These are phyloP conservation scores for Kuschelorhynchus macadamiae DNA, from an alignment of 2,888 invertebrate species.

Conservation along the genomic window DNA sequence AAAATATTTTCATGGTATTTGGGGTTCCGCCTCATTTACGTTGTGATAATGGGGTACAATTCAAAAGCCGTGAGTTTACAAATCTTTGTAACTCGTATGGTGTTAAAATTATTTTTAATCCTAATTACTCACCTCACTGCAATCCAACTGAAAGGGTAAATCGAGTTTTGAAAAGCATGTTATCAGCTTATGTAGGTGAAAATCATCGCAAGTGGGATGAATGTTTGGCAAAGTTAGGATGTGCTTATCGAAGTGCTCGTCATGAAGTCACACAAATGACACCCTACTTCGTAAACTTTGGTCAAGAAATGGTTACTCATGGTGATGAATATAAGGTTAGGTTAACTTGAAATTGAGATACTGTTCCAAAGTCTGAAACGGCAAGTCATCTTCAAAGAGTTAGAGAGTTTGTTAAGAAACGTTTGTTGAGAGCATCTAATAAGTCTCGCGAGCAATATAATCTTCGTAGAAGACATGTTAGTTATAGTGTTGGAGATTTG, in stretches of 20 bases:
- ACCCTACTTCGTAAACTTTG: conserved; percentile 34
- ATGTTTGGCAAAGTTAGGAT: conserved; percentile 7
- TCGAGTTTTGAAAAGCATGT: conserved; percentile 49
- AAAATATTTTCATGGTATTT: conserved; percentile 48
- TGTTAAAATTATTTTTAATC: conserved; percentile 31
- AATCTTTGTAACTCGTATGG: conserved; percentile 18
- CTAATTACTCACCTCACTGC: conserved; percentile 48
- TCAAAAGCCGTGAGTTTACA: conserved; percentile 22
- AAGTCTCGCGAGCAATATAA: conserved; percentile 37
- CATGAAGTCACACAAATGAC: conserved; percentile 24
- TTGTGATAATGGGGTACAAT: conserved; percentile 50
- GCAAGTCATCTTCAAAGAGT: neutral
- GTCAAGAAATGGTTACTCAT: conserved; percentile 32
- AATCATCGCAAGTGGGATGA: conserved; percentile 42
- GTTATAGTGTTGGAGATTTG: conserved; percentile 33
- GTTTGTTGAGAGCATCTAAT: conserved; percentile 26
- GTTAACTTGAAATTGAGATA: neutral
- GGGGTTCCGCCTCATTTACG: conserved; percentile 29
- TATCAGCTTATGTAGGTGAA: conserved; percentile 49
- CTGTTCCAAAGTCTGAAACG: neutral
- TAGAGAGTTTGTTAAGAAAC: conserved; percentile 17
- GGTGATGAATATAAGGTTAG: conserved; percentile 14
- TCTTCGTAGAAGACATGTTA: conserved; percentile 35
- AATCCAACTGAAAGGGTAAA: conserved; percentile 48
- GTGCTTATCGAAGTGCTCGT: conserved; percentile 20